Evolutionary conservation across 2,888 invertebrate genomes (phyloP).

Genomic region (Teleiodes luculella): DNA sequence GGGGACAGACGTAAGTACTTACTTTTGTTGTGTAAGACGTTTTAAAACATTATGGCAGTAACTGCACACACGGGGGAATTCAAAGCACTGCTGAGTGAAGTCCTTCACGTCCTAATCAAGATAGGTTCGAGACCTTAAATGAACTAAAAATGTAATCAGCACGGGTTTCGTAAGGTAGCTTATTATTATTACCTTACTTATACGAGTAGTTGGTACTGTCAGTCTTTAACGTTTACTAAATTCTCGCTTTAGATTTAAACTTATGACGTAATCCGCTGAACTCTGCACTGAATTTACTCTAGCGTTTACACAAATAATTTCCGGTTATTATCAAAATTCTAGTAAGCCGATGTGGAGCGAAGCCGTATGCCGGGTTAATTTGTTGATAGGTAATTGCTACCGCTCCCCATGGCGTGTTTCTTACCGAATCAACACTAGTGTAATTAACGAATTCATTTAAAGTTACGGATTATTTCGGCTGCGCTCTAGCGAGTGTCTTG

Average conservation of each 20-base stretch:
- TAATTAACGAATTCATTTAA: slow-evolving; percentile 74
- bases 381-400: slow-evolving; percentile 65
- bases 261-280: neutral
- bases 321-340: slow-evolving; percentile 38
- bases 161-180: too few species aligned
- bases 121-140: too few species aligned
- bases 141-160: too few species aligned
- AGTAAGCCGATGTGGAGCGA: slow-evolving; percentile 46
- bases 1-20: too few species aligned
- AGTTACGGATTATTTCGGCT: slow-evolving; percentile 53
- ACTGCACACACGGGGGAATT: too few species aligned
- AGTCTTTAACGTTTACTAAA: too few species aligned
- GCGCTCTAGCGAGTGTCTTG: slow-evolving; percentile 10
- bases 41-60: too few species aligned
- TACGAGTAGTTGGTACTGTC: too few species aligned
- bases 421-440: slow-evolving; percentile 70
- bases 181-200: too few species aligned
- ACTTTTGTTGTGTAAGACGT: too few species aligned
- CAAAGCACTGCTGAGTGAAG: too few species aligned
- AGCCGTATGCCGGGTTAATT: slow-evolving; percentile 56
- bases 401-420: slow-evolving; percentile 54
- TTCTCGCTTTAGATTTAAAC: neutral
- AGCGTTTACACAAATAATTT: slow-evolving; percentile 41
- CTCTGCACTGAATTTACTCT: slow-evolving; percentile 24
- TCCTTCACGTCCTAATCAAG: too few species aligned